Evolutionary conservation across 2,888 invertebrate genomes (phyloP).

Genomic region (Aleiodes alternator): DNA sequence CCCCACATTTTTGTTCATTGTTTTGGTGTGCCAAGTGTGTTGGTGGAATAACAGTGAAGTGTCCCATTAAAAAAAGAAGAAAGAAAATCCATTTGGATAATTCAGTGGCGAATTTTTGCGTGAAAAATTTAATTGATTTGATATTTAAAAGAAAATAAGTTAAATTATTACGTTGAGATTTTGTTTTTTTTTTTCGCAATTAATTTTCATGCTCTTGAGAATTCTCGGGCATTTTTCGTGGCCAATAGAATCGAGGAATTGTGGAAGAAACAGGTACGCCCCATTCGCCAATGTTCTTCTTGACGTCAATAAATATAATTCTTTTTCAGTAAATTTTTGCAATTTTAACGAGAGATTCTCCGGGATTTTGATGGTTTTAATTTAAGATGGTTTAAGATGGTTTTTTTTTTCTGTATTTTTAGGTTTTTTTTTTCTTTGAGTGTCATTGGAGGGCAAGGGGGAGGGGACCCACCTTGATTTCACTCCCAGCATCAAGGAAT

Average conservation of each 20-base stretch:
- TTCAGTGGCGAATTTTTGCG: not conserved
- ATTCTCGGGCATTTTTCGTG: not conserved
- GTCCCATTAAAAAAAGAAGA: not conserved
- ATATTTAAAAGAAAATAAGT: too few relatives aligned
- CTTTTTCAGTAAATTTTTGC: not conserved
- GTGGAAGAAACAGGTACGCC: constrained; percentile 55
- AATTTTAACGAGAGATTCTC: not conserved
- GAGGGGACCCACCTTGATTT: constrained; percentile 45
- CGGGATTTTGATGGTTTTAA: not conserved
- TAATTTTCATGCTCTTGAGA: not conserved
- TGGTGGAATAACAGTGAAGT: constrained; percentile 30
- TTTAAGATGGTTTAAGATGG: too few relatives aligned
- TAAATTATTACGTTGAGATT: not conserved
- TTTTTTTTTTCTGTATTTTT: not conserved
- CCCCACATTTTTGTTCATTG: not conserved
- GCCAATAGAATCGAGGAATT: constrained; percentile 16
- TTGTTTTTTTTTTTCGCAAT: not conserved
- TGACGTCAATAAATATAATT: constrained; percentile 31
- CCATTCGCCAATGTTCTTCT: constrained; percentile 52
- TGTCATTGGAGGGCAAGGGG: constrained; percentile 18
- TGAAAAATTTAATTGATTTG: not conserved
- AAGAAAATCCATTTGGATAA: not conserved
- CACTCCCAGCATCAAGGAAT: constrained; percentile 51
- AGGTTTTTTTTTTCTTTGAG: not conserved
- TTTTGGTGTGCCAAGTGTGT: constrained; percentile 33